Percentiles rank a stretch among this genome's conserved stretches.
These are phyloP conservation scores for Protobothrops flavoviridis DNA, from an alignment of 2,113 vertebrate genomes.

Conservation along the genomic window DNA sequence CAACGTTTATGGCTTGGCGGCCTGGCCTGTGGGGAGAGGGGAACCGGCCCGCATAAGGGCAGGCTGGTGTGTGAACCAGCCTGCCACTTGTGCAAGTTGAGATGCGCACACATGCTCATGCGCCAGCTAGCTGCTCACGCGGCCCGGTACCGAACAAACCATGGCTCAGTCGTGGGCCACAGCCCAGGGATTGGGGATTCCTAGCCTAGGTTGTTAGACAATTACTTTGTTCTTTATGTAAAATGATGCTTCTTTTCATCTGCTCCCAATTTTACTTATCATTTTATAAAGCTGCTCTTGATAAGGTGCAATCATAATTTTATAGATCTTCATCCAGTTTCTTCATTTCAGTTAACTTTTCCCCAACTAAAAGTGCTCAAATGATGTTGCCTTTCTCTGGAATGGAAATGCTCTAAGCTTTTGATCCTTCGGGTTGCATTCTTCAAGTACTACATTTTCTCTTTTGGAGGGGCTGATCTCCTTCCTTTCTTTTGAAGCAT, in stretches of 20 bases:
- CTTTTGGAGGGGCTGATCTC: background rate
- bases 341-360: background rate
- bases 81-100: too few species aligned
- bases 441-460: background rate
- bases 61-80: too few species aligned
- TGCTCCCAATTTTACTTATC: background rate
- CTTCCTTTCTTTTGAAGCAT: background rate
- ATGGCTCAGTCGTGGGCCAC: too few species aligned
- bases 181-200: too few species aligned
- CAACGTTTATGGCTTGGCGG: too few species aligned
- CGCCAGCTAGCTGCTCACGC: too few species aligned
- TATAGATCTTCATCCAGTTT: background rate
- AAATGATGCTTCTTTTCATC: background rate
- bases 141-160: too few species aligned
- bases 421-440: background rate
- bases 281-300: background rate
- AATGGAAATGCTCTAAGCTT: background rate
- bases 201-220: background rate
- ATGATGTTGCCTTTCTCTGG: background rate
- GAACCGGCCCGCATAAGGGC: too few species aligned
- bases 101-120: too few species aligned
- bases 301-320: background rate
- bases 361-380: background rate
- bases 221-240: background rate
- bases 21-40: too few species aligned